Percentiles rank a stretch among this genome's conserved stretches.
phyloP scores from a whole-genome alignment of 2,797 vertebrate genomes.

The Merluccius polli region DNA sequence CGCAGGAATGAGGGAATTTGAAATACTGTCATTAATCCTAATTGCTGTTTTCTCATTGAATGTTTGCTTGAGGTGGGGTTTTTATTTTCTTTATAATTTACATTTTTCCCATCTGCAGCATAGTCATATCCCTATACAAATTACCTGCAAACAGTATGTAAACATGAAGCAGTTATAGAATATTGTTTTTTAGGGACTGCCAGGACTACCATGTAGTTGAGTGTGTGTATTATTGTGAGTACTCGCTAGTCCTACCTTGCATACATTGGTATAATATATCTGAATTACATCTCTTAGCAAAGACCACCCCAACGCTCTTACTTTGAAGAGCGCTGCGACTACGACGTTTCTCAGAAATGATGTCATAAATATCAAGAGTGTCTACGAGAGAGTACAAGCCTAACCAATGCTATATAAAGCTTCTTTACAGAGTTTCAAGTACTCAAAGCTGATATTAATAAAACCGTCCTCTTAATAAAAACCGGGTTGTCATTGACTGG shows the following conservation, averaged over 20 bases:
- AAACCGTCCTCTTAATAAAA: constrained; percentile 4
- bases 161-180: background rate
- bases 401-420: constrained; percentile 28
- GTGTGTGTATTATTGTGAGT: background rate
- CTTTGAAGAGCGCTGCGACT: background rate
- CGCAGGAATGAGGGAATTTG: background rate
- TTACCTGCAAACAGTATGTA: background rate
- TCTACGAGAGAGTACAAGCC: constrained; percentile 42
- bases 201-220: background rate
- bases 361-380: constrained; percentile 34
- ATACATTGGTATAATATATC: constrained; percentile 36
- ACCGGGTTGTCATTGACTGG: background rate
- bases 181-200: background rate
- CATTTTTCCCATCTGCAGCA: background rate
- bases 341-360: too few species aligned
- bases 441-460: constrained; percentile 32
- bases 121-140: background rate
- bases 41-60: background rate
- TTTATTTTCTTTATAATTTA: background rate
- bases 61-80: background rate
- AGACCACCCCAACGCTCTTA: background rate
- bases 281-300: constrained; percentile 12
- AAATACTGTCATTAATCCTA: background rate
- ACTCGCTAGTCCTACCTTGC: background rate
- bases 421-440: constrained; percentile 6